Percentiles rank a stretch among this genome's conserved stretches.
phyloP scores from a whole-genome alignment of 2,888 invertebrate genomes.

The Eulithis prunata region DNA sequence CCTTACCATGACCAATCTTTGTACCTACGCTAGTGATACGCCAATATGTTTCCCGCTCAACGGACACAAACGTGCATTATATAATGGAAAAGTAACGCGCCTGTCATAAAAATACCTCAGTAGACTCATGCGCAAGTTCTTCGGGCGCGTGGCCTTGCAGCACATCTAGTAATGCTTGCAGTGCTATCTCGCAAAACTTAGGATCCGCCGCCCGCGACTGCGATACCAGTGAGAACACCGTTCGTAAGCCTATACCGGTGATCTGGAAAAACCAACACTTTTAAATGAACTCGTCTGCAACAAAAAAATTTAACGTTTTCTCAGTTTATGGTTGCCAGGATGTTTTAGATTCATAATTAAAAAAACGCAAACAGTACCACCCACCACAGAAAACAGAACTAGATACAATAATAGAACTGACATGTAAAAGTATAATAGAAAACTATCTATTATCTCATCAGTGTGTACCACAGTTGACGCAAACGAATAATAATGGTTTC shows the following conservation, averaged over 20 bases:
- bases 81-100: constrained; percentile 31
- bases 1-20: constrained; percentile 1
- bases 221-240: constrained; percentile 95
- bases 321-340: neutral
- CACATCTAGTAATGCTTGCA: constrained; percentile 94
- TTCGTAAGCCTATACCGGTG: constrained; percentile 92
- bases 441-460: too few species aligned
- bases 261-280: constrained; percentile 76
- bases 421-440: too few species aligned
- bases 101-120: constrained; percentile 81
- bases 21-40: constrained; percentile 19
- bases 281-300: neutral
- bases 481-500: neutral
- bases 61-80: constrained; percentile 34
- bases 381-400: neutral
- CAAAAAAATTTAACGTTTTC: neutral
- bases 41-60: constrained; percentile 34
- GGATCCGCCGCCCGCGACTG: constrained; percentile 94
- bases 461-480: neutral
- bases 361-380: neutral
- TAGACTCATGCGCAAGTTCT: constrained; percentile 92
- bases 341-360: neutral
- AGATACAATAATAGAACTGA: too few species aligned
- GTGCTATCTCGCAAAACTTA: constrained; percentile 93
- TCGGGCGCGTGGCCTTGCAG: constrained; percentile 95